Percentiles rank a stretch among this genome's conserved stretches.
phyloP scores from a whole-genome alignment of 2,113 vertebrate species.

The Alaudala cheleensis region DNA sequence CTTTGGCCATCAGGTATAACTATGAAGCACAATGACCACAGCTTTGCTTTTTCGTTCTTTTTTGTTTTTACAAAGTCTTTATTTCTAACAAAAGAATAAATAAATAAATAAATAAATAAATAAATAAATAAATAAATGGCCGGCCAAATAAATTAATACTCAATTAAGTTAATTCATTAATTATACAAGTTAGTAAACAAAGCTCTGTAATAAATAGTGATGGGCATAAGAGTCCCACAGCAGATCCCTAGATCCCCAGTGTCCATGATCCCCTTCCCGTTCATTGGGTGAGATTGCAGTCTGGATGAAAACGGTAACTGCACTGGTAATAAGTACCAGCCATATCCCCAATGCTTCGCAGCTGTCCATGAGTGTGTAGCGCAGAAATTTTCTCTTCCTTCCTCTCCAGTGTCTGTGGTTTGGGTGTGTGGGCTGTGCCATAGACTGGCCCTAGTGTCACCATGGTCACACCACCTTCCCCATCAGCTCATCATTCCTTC shows the following conservation, averaged over 20 bases:
- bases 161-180: background rate
- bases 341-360: rapidly evolving
- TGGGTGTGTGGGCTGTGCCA: rapidly evolving
- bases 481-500: rapidly evolving
- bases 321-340: rapidly evolving
- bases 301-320: rapidly evolving
- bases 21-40: background rate
- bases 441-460: rapidly evolving
- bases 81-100: background rate
- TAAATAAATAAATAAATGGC: background rate
- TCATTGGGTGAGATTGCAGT: background rate
- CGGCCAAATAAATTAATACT: background rate
- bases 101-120: background rate
- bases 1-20: background rate
- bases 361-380: background rate
- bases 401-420: rapidly evolving
- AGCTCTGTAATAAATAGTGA: background rate
- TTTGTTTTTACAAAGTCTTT: background rate
- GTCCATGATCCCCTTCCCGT: background rate
- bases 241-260: background rate
- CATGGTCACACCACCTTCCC: rapidly evolving
- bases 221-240: rapidly evolving
- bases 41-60: background rate
- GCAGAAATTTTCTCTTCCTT: background rate
- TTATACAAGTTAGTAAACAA: background rate